Base-by-base conservation (phyloP, 2,888 invertebrate species). In the Hofmannophila pseudospretella region DNA sequence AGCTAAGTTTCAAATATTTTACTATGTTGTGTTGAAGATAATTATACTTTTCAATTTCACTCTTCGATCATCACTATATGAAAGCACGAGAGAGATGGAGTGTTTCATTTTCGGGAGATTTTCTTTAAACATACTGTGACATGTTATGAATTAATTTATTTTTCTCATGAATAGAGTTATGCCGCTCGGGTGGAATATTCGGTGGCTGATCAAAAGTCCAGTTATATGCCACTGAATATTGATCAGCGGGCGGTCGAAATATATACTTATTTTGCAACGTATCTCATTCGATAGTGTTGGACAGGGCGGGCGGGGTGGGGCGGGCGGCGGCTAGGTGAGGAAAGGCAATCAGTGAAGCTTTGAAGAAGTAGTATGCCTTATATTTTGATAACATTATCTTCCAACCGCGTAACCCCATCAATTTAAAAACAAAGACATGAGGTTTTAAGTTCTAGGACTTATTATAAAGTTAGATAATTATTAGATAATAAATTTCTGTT, bases 141-240 rank as follows among this genome's bases (percentile, higher is more conserved):
- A 23, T n/a, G 11, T 28, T 26, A 36, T 25, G 22, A n/a, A 4
- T 29, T 27, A 10, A 36, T 28, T 31, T 25, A 8, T 31, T 32
- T 11, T 32, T 23, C 12, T 5, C 12, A 26, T 14, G 16, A 7
- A n/a, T 19, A 23, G 19, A 30, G 14, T 31, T 32, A 22, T 20
- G 32, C 16, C 30, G 30, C 32, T 20, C 47, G 47, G 39, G 31
- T 41, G 48, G 50, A 50, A 54, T 62, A 57, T 64, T 58, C 53
- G 64, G 58, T 56, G 56, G 55, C 62, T 61, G 64, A 67, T 68
- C 71, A 67, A 72, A 70, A 71, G 61, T 69, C 63, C 61, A 57
- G 69, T 72, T 71, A 71, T 76, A 72, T 65, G 70, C 68, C 72
- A 68, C 68, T 78, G 78, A 78, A 80, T 80, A 77, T 68, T 72